Evolutionary conservation across 2,888 invertebrate genomes (phyloP).

Genomic region (Alloplasta piceator): DNA sequence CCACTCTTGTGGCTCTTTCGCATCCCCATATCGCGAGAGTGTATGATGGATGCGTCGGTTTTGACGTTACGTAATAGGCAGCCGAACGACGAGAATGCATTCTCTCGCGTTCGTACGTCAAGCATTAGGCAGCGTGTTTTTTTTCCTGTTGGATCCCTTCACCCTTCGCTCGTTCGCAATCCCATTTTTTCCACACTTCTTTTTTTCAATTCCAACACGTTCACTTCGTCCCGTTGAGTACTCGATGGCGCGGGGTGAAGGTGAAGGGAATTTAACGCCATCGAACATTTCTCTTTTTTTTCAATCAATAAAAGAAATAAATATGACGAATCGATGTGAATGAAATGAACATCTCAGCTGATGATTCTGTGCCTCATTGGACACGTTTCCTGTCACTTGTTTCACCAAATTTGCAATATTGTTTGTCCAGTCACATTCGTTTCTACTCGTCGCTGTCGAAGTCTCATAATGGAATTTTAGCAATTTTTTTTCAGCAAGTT

Average conservation of each 20-base stretch:
- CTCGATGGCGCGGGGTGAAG: neutral
- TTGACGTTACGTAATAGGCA: conserved; percentile 78
- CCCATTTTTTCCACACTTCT: conserved; percentile 26
- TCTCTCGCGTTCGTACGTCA: conserved; percentile 59
- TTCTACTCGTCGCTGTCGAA: neutral
- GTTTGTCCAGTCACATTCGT: too few relatives aligned
- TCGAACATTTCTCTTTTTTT: conserved; percentile 3
- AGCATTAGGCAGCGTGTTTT: conserved; percentile 57
- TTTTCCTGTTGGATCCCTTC: conserved; percentile 24
- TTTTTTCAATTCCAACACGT: conserved; percentile 46
- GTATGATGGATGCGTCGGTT: conserved; percentile 79
- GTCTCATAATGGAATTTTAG: neutral
- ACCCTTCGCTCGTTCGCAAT: conserved; percentile 28
- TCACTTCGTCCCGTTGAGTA: conserved; percentile 12
- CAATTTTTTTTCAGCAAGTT: neutral
- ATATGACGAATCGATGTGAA: too few relatives aligned
- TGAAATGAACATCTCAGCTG: too few relatives aligned
- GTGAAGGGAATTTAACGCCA: neutral
- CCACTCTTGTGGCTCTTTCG: conserved; percentile 9
- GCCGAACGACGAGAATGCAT: conserved; percentile 69
- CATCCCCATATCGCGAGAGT: conserved; percentile 36
- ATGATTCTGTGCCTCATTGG: too few relatives aligned
- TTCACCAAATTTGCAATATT: too few relatives aligned
- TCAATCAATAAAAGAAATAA: neutral
- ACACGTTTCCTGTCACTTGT: too few relatives aligned